Conservation (phyloP, 2,797 vertebrate genomes). For the Acridotheres tristis region DNA sequence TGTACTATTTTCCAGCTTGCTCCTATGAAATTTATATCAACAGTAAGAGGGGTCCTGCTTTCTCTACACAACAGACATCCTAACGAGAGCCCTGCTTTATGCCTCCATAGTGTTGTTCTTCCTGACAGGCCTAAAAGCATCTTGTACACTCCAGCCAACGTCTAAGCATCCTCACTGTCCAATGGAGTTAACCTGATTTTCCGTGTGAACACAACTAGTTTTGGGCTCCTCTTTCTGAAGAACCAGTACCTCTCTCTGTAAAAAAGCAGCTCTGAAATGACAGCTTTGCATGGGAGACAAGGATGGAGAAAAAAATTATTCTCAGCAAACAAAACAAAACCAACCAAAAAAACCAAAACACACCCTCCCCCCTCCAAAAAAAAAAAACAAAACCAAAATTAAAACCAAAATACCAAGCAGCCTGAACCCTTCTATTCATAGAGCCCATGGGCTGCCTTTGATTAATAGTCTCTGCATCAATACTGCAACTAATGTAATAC, state of each 20-base stretch:
- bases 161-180: background rate
- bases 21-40: background rate
- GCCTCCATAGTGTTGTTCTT: background rate
- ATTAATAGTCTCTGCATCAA: slow-evolving; percentile 10
- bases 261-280: background rate
- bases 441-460: background rate
- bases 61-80: background rate
- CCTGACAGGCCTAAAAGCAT: background rate
- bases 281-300: background rate
- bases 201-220: background rate
- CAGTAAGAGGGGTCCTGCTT: background rate
- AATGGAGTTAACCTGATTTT: background rate
- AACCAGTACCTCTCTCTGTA: background rate
- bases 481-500: background rate
- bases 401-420: background rate
- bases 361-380: fast-evolving
- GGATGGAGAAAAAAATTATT: background rate
- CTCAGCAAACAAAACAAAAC: background rate
- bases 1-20: background rate
- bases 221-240: background rate
- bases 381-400: background rate
- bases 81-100: background rate
- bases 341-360: background rate
- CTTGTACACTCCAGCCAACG: background rate
- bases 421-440: background rate